phyloP scores from a whole-genome alignment of 2,113 vertebrate genomes.

The Dendrocopos noguchii region DNA sequence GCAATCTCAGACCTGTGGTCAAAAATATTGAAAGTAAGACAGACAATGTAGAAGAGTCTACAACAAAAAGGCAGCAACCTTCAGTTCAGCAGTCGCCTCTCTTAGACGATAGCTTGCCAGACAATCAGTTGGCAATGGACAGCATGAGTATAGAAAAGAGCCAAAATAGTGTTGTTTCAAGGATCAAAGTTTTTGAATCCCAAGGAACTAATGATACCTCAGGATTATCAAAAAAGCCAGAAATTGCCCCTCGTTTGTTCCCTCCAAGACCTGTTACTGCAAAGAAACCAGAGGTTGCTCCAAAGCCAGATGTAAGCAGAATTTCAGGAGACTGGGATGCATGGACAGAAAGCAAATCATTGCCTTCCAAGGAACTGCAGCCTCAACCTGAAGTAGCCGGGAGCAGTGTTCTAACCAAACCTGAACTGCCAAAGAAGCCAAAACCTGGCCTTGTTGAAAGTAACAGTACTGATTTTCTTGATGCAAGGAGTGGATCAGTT shows the following conservation, averaged over 20 bases:
- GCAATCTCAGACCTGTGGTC: constrained; percentile 73
- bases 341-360: constrained; percentile 61
- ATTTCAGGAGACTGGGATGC: constrained; percentile 74
- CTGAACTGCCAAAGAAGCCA: constrained; percentile 84
- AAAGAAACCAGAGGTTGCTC: constrained; percentile 83
- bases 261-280: constrained; percentile 72
- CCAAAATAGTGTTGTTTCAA: constrained; percentile 85
- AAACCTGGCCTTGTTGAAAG: constrained; percentile 71
- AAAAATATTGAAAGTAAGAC: constrained; percentile 74
- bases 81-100: constrained; percentile 70
- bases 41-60: constrained; percentile 39
- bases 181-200: constrained; percentile 91
- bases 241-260: constrained; percentile 79
- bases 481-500: constrained; percentile 27
- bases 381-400: constrained; percentile 35
- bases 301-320: constrained; percentile 75
- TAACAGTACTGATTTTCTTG: constrained; percentile 66
- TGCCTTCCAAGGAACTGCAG: constrained; percentile 62
- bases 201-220: constrained; percentile 74
- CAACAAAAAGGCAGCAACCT: neutral
- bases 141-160: constrained; percentile 82
- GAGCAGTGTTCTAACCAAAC: constrained; percentile 72
- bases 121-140: constrained; percentile 57
- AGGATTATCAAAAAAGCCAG: constrained; percentile 77
- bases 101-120: constrained; percentile 71